phyloP scores from a whole-genome alignment of 2,797 vertebrate species.

The Amazona finschi region DNA sequence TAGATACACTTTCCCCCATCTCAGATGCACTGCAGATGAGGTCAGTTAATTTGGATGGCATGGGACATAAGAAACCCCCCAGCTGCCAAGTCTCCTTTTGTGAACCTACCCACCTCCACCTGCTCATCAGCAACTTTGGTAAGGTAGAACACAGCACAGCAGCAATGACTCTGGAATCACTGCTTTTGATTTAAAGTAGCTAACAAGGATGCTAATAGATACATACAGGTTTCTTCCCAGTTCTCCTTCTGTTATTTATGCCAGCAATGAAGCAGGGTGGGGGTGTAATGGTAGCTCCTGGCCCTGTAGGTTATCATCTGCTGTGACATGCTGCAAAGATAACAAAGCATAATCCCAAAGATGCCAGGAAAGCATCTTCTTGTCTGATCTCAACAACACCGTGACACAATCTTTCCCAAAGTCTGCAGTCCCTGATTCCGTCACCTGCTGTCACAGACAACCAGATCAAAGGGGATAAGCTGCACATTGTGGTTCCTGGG shows the following conservation, averaged over 20 bases:
- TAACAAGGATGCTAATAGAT: not conserved
- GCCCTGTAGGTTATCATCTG: not conserved
- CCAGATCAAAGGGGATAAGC: not conserved
- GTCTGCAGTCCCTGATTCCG: not conserved
- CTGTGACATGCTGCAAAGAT: not conserved
- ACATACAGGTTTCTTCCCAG: not conserved
- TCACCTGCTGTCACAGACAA: not conserved
- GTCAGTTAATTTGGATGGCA: not conserved
- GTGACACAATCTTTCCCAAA: not conserved
- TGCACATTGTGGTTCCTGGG: not conserved
- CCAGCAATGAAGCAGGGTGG: not conserved
- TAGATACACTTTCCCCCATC: not conserved
- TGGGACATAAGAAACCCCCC: not conserved
- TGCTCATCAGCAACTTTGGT: not conserved
- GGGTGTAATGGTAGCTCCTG: not conserved
- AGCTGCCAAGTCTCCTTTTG: not conserved
- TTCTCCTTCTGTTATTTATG: not conserved
- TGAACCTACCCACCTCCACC: not conserved
- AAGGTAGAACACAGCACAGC: not conserved
- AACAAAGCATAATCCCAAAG: not conserved
- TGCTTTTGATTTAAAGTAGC: not conserved
- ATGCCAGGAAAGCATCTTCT: not conserved
- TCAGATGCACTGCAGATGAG: not conserved
- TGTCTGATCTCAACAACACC: fast-evolving
- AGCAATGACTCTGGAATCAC: fast-evolving